Base-by-base conservation (phyloP, 2,888 invertebrate genomes). In the Chrysomela aeneicollis region DNA sequence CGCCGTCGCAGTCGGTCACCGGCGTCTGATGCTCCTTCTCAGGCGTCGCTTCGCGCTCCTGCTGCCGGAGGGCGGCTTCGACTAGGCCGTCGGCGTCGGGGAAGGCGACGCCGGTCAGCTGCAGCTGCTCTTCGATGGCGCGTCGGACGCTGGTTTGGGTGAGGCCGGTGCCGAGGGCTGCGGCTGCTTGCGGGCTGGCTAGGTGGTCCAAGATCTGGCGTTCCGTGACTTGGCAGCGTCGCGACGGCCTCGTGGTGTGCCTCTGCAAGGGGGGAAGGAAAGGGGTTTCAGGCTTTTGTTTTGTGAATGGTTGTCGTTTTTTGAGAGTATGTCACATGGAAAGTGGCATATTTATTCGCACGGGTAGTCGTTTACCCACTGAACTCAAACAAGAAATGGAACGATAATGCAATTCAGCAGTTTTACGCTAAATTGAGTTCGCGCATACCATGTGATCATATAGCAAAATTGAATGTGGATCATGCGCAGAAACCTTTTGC, bases 31-130 rank as follows among this genome's bases (percentile, higher is more conserved):
- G 55, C 8, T 64, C 66, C 2, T 66, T 59, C 10, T 65, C 35
- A 21, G 63, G 49, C 61, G 79, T 85, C 58, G 88, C 87, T 75
- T 91, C 90, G 70, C 86, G 86, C 59, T 87, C 80, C 78, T 90
- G 90, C 53, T 89, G 86, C 76, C 89, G 89, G 22, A 93, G 82
- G 2, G 91, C 89, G 6, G 92, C 91, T 78, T 91, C 89, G 50
- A 93, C 88, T 5, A 93, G 82, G 21, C 90, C 88, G 75, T 92
- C 91, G 0, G 90, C 85, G n/a, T 87, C 87, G 12, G 84, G 82
- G 79, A 89, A 93, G 0, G 89, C 87, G 50, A 84, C 76, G 0
- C 92, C 92, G 73, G 85, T 81, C 57, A 80, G 82, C 67, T 86
- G 85, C 60, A 90, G 76, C 77, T 86, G 86, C 61, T 85, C 85